Evolutionary conservation across 2,797 vertebrate species (phyloP).

Genomic region (Xyrichtys novacula): DNA sequence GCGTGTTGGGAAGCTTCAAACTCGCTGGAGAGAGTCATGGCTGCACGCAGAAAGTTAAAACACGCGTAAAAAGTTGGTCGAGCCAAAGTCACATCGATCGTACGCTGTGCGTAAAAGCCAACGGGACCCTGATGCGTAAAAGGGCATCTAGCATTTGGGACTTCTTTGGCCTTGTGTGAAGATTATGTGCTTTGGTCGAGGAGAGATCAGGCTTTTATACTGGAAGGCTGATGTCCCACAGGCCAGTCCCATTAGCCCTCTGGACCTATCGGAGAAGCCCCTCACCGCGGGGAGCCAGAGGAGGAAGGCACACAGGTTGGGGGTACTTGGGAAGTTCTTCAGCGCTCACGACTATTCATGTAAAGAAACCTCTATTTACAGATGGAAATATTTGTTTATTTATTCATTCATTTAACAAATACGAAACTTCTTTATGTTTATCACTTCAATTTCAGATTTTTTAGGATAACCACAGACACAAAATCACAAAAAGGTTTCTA

Average conservation of each 20-base stretch:
- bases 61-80: conserved; percentile 27
- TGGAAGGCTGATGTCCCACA: conserved; percentile 56
- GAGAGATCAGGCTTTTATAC: conserved; percentile 77
- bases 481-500: no score
- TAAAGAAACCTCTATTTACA: conserved; percentile 13
- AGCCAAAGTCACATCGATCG: conserved; percentile 31
- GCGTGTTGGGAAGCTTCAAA: conserved; percentile 69
- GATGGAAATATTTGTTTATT: not conserved
- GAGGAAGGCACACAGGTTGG: conserved; percentile 57
- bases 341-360: conserved; percentile 34
- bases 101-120: conserved; percentile 64
- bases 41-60: conserved; percentile 18
- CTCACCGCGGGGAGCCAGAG: conserved; percentile 68
- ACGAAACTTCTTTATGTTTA: not conserved
- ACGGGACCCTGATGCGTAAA: conserved; percentile 61
- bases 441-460: not conserved
- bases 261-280: conserved; percentile 83
- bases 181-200: conserved; percentile 39
- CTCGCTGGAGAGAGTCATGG: conserved; percentile 83
- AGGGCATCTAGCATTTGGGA: conserved; percentile 21
- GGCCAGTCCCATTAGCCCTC: conserved; percentile 77
- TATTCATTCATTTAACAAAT: no score
- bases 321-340: conserved; percentile 29
- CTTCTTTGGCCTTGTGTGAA: not conserved
- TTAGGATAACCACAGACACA: not conserved